Evolutionary conservation across 2,888 invertebrate genomes (phyloP), one percentile per base, ranked within the genome.

Genomic region (Eupithecia subfuscata): DNA sequence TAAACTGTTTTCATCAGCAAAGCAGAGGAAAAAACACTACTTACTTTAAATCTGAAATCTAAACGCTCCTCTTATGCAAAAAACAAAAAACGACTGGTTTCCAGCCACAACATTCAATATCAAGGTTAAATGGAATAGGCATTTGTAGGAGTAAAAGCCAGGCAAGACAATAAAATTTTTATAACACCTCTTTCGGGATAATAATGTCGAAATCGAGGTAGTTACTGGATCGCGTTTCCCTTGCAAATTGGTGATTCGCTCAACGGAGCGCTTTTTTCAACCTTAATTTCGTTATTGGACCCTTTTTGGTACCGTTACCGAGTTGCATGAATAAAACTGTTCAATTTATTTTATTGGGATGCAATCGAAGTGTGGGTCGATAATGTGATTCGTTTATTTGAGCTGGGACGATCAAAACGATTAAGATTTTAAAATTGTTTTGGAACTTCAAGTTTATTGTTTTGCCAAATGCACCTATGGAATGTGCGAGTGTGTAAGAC

Each of bases 221-320:
- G 86, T 90, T 88, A 89, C 84, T 83, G 84, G 84, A 85, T 86
- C 88, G 86, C 85, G 87, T 90, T 89, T 88, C 87, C 89, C 88
- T 90, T 92, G 88, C 88, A 90, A 91, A 92, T 92, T 85, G 87
- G 81, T 84, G 84, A 87, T 88, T 87, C 84, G 82, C 80, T 82
- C 85, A 85, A 87, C 81, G 83, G 82, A 79, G 83, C 82, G 83
- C 81, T 82, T 85, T 84, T 87, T 84, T 85, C 82, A 83, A 83
- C 84, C 85, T 88, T 88, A 89, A 88, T 88, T 90, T 86, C 83
- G 82, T 88, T 89, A 87, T 87, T 86, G 86, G 83, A 81, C 79
- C 82, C 80, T 86, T 86, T 84, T 82, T 81, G 83, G 75, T 77
- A 77, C 77, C 85, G 86, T 87, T 89, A 85, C 79, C 78, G 78